A percentile compares a stretch with the other conserved stretches of the same genome.
These are phyloP conservation scores for Drosophila putrida DNA, from an alignment of 2,888 invertebrate genomes.

Conservation along the genomic window DNA sequence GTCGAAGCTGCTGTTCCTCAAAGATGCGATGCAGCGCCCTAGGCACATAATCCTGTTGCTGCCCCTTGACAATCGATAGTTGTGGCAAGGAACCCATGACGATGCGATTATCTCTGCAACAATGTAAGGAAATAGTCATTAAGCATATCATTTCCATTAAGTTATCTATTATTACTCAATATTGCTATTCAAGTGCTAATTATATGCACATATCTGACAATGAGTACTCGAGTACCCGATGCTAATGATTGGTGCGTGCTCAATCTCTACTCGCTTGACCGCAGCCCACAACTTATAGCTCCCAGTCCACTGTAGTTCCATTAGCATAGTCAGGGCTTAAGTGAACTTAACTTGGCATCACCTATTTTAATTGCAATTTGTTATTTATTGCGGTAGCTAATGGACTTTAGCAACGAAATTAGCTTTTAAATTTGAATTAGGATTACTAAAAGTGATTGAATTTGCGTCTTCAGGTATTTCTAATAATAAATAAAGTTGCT, in stretches of 20 bases:
- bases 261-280: conserved; percentile 3
- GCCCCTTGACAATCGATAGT: conserved; percentile 89
- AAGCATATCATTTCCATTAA: neutral
- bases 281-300: neutral
- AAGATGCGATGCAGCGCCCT: conserved; percentile 87
- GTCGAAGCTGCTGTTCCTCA: conserved; percentile 87
- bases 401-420: neutral
- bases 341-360: neutral
- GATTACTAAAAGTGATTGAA: neutral
- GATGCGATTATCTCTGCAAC: conserved; percentile 3
- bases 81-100: conserved; percentile 92
- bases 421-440: conserved; percentile 21
- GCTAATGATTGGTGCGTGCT: conserved; percentile 24
- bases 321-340: conserved; percentile 36
- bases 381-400: conserved; percentile 4
- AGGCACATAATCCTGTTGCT: conserved; percentile 86
- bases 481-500: neutral
- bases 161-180: conserved; percentile 20
- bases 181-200: conserved; percentile 22
- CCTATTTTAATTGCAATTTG: conserved; percentile 5
- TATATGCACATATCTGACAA: conserved; percentile 28
- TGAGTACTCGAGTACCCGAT: neutral
- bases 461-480: neutral
- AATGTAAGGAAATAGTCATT: neutral
- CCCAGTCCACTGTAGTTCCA: neutral